Conservation (phyloP, 1,140 invertebrate species). For the Aphaenogaster rudis region DNA sequence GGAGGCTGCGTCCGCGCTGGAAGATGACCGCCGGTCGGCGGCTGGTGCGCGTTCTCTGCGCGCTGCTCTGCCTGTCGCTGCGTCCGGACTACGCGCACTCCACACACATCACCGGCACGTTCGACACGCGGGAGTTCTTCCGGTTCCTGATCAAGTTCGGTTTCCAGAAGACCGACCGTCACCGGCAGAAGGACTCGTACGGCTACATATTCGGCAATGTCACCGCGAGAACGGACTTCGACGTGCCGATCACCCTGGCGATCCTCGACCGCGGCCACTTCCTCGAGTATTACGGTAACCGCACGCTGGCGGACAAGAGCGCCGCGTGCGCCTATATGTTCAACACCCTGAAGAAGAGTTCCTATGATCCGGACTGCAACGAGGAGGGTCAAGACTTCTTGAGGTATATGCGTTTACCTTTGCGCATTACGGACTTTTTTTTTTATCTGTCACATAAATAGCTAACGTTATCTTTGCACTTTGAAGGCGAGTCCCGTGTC, state of each 20-base stretch:
- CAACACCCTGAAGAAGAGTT: slow-evolving; percentile 92
- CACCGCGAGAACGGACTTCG: slow-evolving; percentile 90
- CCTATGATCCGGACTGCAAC: slow-evolving; percentile 94
- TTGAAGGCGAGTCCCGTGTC: slow-evolving; percentile 93
- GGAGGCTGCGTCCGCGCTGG: background rate
- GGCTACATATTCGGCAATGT: slow-evolving; percentile 98
- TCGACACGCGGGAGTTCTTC: slow-evolving; percentile 93
- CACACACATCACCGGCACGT: slow-evolving; percentile 89
- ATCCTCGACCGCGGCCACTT: slow-evolving; percentile 96
- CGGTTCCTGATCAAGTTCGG: slow-evolving; percentile 98
- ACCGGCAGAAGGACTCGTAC: slow-evolving; percentile 93
- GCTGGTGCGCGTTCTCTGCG: slow-evolving; percentile 51
- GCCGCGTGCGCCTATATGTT: slow-evolving; percentile 95
- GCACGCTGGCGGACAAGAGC: slow-evolving; percentile 88
- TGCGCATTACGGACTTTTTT: background rate
- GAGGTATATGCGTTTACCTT: slow-evolving; percentile 78
- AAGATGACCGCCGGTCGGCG: slow-evolving; percentile 9
- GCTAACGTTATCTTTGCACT: background rate
- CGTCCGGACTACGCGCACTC: slow-evolving; percentile 69
- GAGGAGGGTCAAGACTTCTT: slow-evolving; percentile 95
- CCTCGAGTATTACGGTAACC: slow-evolving; percentile 95
- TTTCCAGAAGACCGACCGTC: slow-evolving; percentile 97
- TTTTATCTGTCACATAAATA: background rate
- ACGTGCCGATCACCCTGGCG: slow-evolving; percentile 93
- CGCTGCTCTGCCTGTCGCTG: slow-evolving; percentile 51